phyloP scores from a whole-genome alignment of 2,113 vertebrate genomes.

The Chamaea fasciata region DNA sequence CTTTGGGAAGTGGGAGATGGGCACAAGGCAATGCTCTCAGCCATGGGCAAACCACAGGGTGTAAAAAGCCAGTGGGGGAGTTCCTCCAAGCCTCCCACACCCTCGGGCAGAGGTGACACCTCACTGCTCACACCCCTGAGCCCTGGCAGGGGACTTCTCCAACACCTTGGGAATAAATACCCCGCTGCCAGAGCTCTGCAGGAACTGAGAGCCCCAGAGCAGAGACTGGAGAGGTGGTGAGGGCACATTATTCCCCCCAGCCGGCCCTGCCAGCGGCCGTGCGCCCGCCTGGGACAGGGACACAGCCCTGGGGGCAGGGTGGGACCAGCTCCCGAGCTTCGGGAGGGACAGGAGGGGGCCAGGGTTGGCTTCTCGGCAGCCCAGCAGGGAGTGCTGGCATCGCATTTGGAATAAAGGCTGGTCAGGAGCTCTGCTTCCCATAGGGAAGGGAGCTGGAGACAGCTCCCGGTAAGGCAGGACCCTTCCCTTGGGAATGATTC shows the following conservation, averaged over 20 bases:
- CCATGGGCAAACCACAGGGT: not conserved
- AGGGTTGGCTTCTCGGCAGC: accelerated
- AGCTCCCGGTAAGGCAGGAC: not conserved
- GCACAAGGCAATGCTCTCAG: not conserved
- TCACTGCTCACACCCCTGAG: not conserved
- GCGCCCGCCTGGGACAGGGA: not conserved
- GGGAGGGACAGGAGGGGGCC: not conserved
- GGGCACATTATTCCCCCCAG: not conserved
- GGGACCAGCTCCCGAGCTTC: not conserved
- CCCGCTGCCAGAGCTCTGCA: not conserved
- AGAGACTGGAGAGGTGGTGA: not conserved
- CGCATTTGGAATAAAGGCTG: not conserved
- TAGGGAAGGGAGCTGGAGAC: not conserved
- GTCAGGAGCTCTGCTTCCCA: not conserved
- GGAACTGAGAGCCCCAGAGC: not conserved
- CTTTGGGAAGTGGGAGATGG: not conserved
- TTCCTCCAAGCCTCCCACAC: not conserved
- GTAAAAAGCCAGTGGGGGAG: not conserved
- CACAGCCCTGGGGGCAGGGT: not conserved
- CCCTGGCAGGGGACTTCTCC: not conserved
- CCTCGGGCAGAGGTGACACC: not conserved
- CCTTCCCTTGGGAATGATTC: not conserved
- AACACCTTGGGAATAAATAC: not conserved
- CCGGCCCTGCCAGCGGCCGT: not conserved
- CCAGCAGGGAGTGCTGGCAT: not conserved